These are phyloP conservation scores for Drepana falcataria DNA, from an alignment of 2,888 invertebrate genomes.

Conservation along the genomic window DNA sequence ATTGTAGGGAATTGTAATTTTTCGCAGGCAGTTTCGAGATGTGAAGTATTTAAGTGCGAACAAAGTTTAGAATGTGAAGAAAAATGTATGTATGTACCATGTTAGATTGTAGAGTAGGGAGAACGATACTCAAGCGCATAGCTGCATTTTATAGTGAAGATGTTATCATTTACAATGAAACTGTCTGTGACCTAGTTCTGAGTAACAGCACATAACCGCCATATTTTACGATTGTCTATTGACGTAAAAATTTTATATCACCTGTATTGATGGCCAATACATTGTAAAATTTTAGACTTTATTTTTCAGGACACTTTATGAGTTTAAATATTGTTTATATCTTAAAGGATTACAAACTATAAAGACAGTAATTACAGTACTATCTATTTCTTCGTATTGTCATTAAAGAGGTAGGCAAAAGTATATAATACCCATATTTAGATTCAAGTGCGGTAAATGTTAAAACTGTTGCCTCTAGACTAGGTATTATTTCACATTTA, in stretches of 20 bases:
- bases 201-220: constrained; percentile 24
- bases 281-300: neutral
- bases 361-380: too few relatives aligned
- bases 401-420: too few relatives aligned
- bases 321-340: too few relatives aligned
- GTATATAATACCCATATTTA: too few relatives aligned
- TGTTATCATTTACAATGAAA: constrained; percentile 28
- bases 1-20: neutral
- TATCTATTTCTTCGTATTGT: too few relatives aligned
- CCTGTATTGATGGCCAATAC: neutral
- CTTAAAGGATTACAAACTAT: too few relatives aligned
- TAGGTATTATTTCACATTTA: too few relatives aligned
- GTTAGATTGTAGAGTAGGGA: constrained; percentile 5
- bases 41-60: neutral
- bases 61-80: neutral
- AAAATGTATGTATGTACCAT: neutral
- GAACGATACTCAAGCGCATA: constrained; percentile 19
- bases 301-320: neutral
- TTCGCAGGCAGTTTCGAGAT: neutral
- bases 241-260: constrained; percentile 7
- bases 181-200: constrained; percentile 25
- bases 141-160: constrained; percentile 23
- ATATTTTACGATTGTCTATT: constrained; percentile 21
- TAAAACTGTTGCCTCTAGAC: too few relatives aligned
- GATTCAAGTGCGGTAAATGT: too few relatives aligned